Conservation (phyloP, 2,113 vertebrate species). For the Cynoglossus semilaevis region DNA sequence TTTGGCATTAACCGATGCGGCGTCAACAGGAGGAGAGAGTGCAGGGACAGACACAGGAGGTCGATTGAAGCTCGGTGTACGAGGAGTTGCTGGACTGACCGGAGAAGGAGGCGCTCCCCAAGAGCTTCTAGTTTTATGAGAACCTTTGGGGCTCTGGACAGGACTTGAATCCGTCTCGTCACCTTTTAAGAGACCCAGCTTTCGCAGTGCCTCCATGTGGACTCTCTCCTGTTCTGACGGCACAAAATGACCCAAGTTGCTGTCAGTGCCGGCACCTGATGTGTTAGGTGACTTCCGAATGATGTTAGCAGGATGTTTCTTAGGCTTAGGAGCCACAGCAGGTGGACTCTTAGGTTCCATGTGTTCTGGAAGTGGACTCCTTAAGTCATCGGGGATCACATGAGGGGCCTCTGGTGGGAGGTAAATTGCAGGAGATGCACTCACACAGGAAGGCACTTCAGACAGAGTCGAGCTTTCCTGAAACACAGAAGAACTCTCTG, state of each 20-base stretch:
- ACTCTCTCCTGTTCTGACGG: slow-evolving; percentile 69
- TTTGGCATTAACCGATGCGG: slow-evolving; percentile 1
- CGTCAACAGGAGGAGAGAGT: not conserved
- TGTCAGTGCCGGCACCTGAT: slow-evolving; percentile 20
- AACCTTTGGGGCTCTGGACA: slow-evolving; percentile 33
- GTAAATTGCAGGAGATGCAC: not conserved
- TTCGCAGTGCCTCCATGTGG: slow-evolving; percentile 82
- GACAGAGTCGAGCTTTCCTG: slow-evolving; percentile 13
- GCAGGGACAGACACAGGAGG: not conserved
- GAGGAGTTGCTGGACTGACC: slow-evolving; percentile 41
- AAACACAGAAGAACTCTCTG: slow-evolving; percentile 3
- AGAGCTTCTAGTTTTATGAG: slow-evolving; percentile 38
- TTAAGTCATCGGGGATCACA: slow-evolving; percentile 1
- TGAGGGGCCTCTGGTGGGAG: no score
- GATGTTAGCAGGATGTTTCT: slow-evolving; percentile 87
- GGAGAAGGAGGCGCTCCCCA: slow-evolving; percentile 38
- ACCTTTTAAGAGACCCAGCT: slow-evolving; percentile 83
- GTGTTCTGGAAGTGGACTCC: slow-evolving; percentile 20
- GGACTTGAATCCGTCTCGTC: slow-evolving; percentile 46
- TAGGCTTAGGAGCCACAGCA: slow-evolving; percentile 83
- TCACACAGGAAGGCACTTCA: slow-evolving; percentile 5
- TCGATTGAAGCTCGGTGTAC: slow-evolving; percentile 1
- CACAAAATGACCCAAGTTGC: not conserved
- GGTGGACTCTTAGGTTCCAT: slow-evolving; percentile 74
- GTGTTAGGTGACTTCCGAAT: slow-evolving; percentile 81